Percentiles rank a stretch among this genome's conserved stretches.
These are phyloP conservation scores for Lasioglossum albipes DNA, from an alignment of 1,140 invertebrate species.

Conservation along the genomic window DNA sequence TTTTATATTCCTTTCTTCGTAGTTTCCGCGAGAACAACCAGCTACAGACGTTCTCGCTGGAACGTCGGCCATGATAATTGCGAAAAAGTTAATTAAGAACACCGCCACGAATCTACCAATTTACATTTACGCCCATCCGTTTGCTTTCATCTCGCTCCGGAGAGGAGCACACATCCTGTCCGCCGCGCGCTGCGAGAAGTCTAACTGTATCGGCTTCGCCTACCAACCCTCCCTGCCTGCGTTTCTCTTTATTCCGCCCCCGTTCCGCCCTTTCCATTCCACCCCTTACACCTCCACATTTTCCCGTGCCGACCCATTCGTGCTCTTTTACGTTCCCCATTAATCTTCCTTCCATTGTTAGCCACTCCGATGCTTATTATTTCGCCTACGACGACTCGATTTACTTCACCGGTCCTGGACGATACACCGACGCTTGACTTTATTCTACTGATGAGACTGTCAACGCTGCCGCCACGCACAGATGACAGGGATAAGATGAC, in stretches of 20 bases:
- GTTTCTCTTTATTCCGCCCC: neutral
- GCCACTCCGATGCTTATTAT: conserved; percentile 21
- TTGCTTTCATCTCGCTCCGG: conserved; percentile 45
- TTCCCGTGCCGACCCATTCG: too few relatives aligned
- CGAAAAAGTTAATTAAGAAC: conserved; percentile 69
- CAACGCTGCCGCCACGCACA: too few relatives aligned
- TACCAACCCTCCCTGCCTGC: too few relatives aligned
- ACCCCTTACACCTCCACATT: too few relatives aligned
- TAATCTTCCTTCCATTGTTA: conserved; percentile 36
- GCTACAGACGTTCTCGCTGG: conserved; percentile 23
- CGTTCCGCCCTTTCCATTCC: neutral
- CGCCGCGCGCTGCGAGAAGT: neutral
- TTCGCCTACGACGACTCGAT: neutral
- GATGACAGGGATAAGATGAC: too few relatives aligned
- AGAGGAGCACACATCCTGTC: conserved; percentile 18
- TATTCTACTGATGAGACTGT: too few relatives aligned
- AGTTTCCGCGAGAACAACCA: conserved; percentile 26
- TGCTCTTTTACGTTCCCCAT: conserved; percentile 7
- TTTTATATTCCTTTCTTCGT: too few relatives aligned
- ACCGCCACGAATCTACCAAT: conserved; percentile 59
- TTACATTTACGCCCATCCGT: conserved; percentile 65
- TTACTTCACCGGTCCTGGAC: too few relatives aligned
- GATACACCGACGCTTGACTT: too few relatives aligned
- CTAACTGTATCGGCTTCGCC: conserved; percentile 31
- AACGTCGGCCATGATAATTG: conserved; percentile 60